phyloP scores from a whole-genome alignment of 2,797 vertebrate genomes.

The Lutjanus campechanus region DNA sequence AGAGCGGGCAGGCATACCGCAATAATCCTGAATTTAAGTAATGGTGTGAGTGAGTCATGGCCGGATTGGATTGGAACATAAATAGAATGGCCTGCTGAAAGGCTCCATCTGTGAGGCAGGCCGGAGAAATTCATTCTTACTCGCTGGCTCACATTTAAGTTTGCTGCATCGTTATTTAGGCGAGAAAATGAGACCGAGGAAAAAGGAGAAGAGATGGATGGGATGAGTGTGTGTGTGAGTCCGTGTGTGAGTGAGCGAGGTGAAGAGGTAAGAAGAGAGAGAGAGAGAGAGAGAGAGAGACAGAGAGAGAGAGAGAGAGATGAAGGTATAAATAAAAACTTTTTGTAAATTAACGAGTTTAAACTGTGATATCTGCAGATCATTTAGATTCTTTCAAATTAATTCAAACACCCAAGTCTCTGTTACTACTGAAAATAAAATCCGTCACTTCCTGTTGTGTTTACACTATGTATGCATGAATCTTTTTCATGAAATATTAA shows the following conservation, averaged over 20 bases:
- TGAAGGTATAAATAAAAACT: conserved; percentile 3
- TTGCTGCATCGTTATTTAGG: conserved; percentile 51
- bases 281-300: neutral
- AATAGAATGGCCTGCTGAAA: conserved; percentile 51
- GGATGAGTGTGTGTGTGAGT: neutral
- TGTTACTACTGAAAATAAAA: neutral
- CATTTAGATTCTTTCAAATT: neutral
- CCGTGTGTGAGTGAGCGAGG: neutral
- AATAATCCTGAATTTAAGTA: conserved; percentile 55
- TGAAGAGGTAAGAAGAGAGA: neutral
- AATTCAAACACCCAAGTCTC: neutral
- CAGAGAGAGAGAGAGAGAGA: neutral
- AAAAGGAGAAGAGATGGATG: conserved; percentile 12
- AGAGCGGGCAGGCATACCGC: conserved; percentile 26
- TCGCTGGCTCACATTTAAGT: conserved; percentile 42
- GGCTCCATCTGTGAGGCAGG: conserved; percentile 40
- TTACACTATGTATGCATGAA: too few species aligned
- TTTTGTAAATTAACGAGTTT: neutral
- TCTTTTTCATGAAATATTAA: neutral
- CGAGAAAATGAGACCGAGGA: conserved; percentile 30
- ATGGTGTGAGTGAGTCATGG: conserved; percentile 41
- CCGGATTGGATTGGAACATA: conserved; percentile 49
- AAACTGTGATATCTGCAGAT: neutral
- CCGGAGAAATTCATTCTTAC: conserved; percentile 39
- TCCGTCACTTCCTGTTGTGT: neutral